These are phyloP conservation scores for Macrocentrus cingulum DNA, from an alignment of 1,140 invertebrate genomes.

Conservation along the genomic window DNA sequence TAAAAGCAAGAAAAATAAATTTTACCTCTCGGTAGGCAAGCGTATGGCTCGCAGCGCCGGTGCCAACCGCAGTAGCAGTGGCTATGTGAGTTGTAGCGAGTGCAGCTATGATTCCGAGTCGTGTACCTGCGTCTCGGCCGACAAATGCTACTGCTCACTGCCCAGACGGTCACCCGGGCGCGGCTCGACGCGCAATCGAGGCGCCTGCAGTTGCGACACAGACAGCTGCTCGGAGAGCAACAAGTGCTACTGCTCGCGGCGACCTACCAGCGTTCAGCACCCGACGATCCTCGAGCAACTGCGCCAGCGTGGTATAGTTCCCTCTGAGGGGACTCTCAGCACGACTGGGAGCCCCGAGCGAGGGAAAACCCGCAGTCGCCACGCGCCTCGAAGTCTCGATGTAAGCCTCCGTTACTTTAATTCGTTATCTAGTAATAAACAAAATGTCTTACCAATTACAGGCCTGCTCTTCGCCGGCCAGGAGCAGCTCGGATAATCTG, in stretches of 20 bases:
- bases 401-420: too few species aligned
- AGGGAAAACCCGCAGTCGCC: constrained; percentile 35
- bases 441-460: constrained; percentile 22
- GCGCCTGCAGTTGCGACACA: constrained; percentile 73
- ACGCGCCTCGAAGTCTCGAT: constrained; percentile 63
- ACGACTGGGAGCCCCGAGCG: constrained; percentile 46
- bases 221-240: constrained; percentile 85
- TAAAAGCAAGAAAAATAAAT: neutral
- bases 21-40: constrained; percentile 38
- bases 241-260: constrained; percentile 79
- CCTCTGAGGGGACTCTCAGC: constrained; percentile 57
- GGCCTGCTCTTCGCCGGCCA: constrained; percentile 40
- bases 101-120: constrained; percentile 81
- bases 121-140: constrained; percentile 72
- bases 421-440: too few species aligned
- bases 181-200: constrained; percentile 32
- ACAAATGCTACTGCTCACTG: constrained; percentile 76
- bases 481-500: constrained; percentile 64
- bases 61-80: constrained; percentile 57
- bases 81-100: constrained; percentile 82
- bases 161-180: constrained; percentile 39
- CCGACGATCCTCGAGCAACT: constrained; percentile 59
- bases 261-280: constrained; percentile 37
- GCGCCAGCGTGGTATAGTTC: constrained; percentile 60
- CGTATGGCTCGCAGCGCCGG: constrained; percentile 38